These are phyloP conservation scores for Hymenopus coronatus DNA, from an alignment of 2,888 invertebrate species.

Conservation along the genomic window DNA sequence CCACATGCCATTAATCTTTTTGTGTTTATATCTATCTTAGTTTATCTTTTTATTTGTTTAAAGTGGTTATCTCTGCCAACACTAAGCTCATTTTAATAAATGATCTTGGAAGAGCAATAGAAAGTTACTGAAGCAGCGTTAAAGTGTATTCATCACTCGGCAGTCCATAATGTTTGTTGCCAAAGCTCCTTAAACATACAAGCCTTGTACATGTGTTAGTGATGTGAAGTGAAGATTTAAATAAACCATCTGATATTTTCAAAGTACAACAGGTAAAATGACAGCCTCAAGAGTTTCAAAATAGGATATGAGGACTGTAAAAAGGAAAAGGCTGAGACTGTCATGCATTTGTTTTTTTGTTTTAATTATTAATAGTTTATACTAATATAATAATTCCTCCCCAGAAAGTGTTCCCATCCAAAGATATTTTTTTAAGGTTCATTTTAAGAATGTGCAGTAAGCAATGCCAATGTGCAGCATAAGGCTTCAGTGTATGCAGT, in stretches of 20 bases:
- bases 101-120: not conserved
- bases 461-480: not conserved
- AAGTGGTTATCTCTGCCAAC: too few relatives aligned
- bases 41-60: too few relatives aligned
- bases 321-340: not conserved
- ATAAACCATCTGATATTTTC: conserved; percentile 10
- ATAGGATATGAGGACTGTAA: not conserved
- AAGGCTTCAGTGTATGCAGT: conserved; percentile 13
- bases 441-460: conserved; percentile 1
- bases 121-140: not conserved
- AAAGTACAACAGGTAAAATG: conserved; percentile 2
- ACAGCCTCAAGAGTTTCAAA: not conserved
- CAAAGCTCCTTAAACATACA: conserved; percentile 6
- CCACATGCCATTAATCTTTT: too few relatives aligned
- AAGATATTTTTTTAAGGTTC: conserved; percentile 34
- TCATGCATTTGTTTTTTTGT: not conserved
- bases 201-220: conserved; percentile 9
- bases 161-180: not conserved
- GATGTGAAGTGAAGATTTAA: not conserved
- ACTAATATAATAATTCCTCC: not conserved
- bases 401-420: conserved; percentile 31
- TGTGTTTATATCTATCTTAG: too few relatives aligned
- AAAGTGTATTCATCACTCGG: not conserved
- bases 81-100: not conserved
- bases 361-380: not conserved